Evolutionary conservation across 2,888 invertebrate species (phyloP).

Genomic region (Clepsis dumicolana): DNA sequence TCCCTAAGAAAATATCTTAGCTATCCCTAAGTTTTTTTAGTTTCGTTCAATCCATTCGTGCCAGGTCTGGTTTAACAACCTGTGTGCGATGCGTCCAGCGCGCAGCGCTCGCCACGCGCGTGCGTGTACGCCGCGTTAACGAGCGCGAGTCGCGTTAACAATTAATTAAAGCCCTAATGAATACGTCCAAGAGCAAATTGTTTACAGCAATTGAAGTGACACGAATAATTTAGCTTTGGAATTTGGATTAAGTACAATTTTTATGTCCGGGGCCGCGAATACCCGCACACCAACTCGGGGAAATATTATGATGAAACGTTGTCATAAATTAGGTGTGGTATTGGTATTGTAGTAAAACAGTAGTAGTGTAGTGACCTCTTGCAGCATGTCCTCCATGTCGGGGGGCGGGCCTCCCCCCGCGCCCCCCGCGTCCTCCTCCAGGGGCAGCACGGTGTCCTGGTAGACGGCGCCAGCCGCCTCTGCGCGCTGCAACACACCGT

Average conservation of each 20-base stretch:
- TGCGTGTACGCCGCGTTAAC: neutral
- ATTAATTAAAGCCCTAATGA: slow-evolving; percentile 36
- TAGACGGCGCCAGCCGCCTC: slow-evolving; percentile 54
- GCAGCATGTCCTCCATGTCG: slow-evolving; percentile 64
- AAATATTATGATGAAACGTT: too few species aligned
- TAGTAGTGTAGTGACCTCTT: slow-evolving; percentile 57
- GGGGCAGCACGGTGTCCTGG: slow-evolving; percentile 55
- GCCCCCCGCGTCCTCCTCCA: slow-evolving; percentile 26
- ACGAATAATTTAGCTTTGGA: slow-evolving; percentile 7
- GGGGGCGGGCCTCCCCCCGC: slow-evolving; percentile 40
- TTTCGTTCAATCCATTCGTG: too few species aligned
- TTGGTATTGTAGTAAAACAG: too few species aligned
- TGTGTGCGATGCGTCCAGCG: too few species aligned
- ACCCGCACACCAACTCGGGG: too few species aligned
- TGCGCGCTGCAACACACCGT: slow-evolving; percentile 45
- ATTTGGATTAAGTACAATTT: neutral
- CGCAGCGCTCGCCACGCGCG: neutral
- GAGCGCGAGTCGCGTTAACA: slow-evolving; percentile 20
- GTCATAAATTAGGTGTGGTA: neutral
- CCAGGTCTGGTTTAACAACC: too few species aligned
- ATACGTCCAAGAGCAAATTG: slow-evolving; percentile 13
- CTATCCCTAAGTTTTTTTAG: too few species aligned
- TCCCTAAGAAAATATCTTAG: too few species aligned
- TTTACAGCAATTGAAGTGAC: slow-evolving; percentile 19
- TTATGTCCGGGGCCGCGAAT: neutral